Evolutionary conservation across 2,113 vertebrate species (phyloP).

Genomic region (Pteronura brasiliensis): DNA sequence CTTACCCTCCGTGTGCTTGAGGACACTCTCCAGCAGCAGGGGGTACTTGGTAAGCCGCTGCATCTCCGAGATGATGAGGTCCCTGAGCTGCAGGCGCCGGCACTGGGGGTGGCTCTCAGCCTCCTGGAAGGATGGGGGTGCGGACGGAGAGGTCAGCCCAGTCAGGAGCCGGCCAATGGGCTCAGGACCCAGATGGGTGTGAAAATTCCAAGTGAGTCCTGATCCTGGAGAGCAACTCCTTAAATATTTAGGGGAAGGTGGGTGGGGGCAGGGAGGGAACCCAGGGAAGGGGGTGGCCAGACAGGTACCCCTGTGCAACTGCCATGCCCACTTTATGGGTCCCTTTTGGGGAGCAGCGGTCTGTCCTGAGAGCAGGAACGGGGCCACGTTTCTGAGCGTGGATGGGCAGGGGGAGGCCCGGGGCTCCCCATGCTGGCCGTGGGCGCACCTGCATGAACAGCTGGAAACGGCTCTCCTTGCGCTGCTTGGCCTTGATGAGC

Average conservation of each 20-base stretch:
- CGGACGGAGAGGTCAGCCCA: not conserved
- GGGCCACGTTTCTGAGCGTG: not conserved
- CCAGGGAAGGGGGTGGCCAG: not conserved
- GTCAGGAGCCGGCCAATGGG: not conserved
- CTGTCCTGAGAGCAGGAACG: not conserved
- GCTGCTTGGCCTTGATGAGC: constrained; percentile 93
- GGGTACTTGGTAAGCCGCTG: constrained; percentile 97
- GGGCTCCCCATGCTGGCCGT: not conserved
- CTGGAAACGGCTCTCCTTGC: constrained; percentile 94
- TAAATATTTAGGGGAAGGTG: not conserved
- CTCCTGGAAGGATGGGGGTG: constrained; percentile 71
- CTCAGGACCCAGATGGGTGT: not conserved
- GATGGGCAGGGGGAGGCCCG: not conserved
- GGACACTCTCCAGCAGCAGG: constrained; percentile 92
- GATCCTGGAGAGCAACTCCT: not conserved
- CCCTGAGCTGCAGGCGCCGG: constrained; percentile 93
- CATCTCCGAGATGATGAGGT: constrained; percentile 95
- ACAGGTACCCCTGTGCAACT: not conserved
- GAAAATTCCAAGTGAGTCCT: not conserved
- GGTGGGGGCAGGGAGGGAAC: not conserved
- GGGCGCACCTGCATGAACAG: constrained; percentile 85
- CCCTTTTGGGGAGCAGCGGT: not conserved
- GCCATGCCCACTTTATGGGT: not conserved
- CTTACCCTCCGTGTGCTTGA: constrained; percentile 91
- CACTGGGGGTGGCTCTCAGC: constrained; percentile 93